Evolutionary conservation across 2,113 vertebrate genomes (phyloP).

Genomic region (Halcyon senegalensis): DNA sequence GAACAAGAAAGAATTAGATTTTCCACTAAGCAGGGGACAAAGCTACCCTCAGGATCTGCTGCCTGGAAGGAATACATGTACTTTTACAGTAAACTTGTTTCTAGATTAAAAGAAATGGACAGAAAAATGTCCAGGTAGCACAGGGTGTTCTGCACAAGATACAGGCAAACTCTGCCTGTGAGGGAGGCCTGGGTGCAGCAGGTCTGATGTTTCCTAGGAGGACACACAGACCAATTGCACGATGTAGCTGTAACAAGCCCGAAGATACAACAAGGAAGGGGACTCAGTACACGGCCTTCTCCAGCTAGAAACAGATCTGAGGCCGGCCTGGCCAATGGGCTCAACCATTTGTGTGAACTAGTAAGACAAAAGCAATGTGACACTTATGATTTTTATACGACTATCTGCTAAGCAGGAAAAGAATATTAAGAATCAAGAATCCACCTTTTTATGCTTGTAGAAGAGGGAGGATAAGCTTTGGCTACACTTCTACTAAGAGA

Average conservation of each 20-base stretch:
- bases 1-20: not conserved
- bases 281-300: not conserved
- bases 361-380: not conserved
- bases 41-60: not conserved
- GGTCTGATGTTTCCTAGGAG: not conserved
- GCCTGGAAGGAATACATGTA: not conserved
- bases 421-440: not conserved
- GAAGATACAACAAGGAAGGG: not conserved
- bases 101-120: not conserved
- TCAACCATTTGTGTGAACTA: not conserved
- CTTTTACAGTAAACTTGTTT: not conserved
- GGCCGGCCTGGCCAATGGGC: not conserved
- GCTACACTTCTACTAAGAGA: not conserved
- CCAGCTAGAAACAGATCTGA: not conserved
- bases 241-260: rapidly evolving
- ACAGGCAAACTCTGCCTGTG: not conserved
- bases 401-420: not conserved
- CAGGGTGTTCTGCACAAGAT: rapidly evolving
- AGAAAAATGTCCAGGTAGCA: not conserved
- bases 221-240: rapidly evolving
- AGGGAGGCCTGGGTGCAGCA: not conserved
- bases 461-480: not conserved
- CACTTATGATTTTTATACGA: not conserved
- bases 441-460: not conserved
- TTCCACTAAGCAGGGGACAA: not conserved